phyloP scores from a whole-genome alignment of 2,797 vertebrate species.

The Neosilurus hyrtlii region DNA sequence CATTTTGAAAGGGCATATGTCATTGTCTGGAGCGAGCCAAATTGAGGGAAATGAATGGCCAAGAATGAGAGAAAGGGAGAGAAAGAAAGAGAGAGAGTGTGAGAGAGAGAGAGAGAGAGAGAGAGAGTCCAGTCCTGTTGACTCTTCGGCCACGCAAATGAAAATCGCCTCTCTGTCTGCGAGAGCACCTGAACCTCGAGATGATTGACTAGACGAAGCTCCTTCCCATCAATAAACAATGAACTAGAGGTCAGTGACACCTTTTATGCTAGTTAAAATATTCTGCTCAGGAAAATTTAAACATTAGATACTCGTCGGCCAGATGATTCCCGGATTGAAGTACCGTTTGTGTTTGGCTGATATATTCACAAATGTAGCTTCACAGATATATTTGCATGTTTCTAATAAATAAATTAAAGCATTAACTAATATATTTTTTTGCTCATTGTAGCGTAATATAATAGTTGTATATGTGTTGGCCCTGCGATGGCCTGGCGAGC shows the following conservation, averaged over 20 bases:
- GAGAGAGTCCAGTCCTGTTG: slow-evolving; percentile 28
- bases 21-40: slow-evolving; percentile 59
- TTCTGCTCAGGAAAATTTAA: not conserved
- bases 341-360: not conserved
- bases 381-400: not conserved
- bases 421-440: not conserved
- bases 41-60: slow-evolving; percentile 59
- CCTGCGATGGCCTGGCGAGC: too few species aligned
- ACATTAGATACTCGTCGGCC: not conserved
- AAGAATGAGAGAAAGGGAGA: slow-evolving; percentile 19
- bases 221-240: slow-evolving; percentile 32
- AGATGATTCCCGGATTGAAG: not conserved
- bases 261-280: slow-evolving; percentile 8
- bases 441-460: not conserved
- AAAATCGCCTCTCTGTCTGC: slow-evolving; percentile 38
- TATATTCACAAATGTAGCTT: not conserved
- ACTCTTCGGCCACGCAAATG: slow-evolving; percentile 48
- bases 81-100: slow-evolving; percentile 15
- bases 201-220: slow-evolving; percentile 39
- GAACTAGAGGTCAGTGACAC: slow-evolving; percentile 34
- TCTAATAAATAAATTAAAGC: not conserved
- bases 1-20: slow-evolving; percentile 62
- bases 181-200: slow-evolving; percentile 44
- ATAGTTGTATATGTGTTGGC: too few species aligned
- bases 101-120: slow-evolving; percentile 28